Conservation (phyloP, 2,113 vertebrate species). For the Zingel zingel region DNA sequence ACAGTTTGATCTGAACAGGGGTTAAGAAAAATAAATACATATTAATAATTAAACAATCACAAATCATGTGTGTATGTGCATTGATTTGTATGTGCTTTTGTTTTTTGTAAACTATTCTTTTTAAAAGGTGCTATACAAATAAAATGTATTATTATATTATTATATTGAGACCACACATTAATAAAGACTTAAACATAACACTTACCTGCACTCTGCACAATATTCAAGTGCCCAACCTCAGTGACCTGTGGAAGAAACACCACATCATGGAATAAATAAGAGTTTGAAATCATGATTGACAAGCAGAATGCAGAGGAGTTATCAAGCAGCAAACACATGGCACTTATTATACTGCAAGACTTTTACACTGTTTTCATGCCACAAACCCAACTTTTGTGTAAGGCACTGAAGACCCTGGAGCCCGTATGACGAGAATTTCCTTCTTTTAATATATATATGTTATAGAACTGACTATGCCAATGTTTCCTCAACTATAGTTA, state of each 20-base stretch:
- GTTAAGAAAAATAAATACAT: too few species aligned
- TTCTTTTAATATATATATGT: not conserved
- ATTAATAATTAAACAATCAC: too few species aligned
- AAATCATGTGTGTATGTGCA: too few species aligned
- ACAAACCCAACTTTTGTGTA: not conserved
- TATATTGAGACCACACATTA: not conserved
- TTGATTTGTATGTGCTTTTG: too few species aligned
- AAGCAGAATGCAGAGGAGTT: not conserved
- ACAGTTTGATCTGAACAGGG: too few species aligned
- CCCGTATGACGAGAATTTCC: not conserved
- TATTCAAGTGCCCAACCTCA: slow-evolving; percentile 60
- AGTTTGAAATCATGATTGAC: not conserved
- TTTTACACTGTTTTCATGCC: not conserved
- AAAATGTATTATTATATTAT: too few species aligned
- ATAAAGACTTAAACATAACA: not conserved
- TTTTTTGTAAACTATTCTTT: too few species aligned
- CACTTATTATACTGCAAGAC: not conserved
- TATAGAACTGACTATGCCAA: not conserved
- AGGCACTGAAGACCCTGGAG: not conserved
- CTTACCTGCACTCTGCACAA: slow-evolving; percentile 74
- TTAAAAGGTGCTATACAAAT: too few species aligned
- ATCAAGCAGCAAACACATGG: not conserved
- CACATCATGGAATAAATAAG: not conserved
- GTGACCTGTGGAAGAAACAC: slow-evolving; percentile 61
- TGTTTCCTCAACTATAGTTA: not conserved